phyloP scores from a whole-genome alignment of 1,140 invertebrate genomes.

The Ips nitidus region DNA sequence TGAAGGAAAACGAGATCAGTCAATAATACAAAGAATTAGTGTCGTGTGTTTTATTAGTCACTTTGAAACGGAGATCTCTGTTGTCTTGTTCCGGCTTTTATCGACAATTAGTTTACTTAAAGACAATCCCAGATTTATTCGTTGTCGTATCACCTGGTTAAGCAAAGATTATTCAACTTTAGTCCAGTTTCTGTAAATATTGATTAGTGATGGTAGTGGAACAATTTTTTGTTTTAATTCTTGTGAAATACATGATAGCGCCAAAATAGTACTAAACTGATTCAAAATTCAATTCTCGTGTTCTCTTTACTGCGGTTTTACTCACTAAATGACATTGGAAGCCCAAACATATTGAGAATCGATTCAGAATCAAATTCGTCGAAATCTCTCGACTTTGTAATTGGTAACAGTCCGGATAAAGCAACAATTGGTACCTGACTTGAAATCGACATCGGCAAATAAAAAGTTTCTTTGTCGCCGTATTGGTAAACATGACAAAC shows the following conservation, averaged over 20 bases:
- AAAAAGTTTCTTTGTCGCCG: conserved; percentile 37
- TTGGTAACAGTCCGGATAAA: conserved; percentile 14
- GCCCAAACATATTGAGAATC: neutral
- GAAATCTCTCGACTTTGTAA: conserved; percentile 8
- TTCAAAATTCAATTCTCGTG: too few species aligned
- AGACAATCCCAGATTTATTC: conserved; percentile 31
- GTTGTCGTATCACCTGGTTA: conserved; percentile 12
- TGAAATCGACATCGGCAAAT: conserved; percentile 31
- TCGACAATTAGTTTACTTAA: conserved; percentile 26
- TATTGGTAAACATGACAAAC: conserved; percentile 38
- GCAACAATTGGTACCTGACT: conserved; percentile 26
- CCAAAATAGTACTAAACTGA: too few species aligned
- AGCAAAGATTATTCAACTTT: conserved; percentile 32
- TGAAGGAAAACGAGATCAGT: neutral
- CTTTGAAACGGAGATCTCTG: conserved; percentile 5
- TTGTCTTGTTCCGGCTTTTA: conserved; percentile 10
- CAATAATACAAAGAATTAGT: neutral
- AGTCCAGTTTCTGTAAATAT: conserved; percentile 13
- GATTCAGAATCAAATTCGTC: neutral
- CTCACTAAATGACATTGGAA: too few species aligned
- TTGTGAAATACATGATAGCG: too few species aligned
- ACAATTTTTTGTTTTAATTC: too few species aligned
- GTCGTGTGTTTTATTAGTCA: conserved; percentile 8
- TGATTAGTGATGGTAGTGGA: neutral
- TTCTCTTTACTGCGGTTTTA: too few species aligned